Evolutionary conservation across 92 coral and sea anemone genomes (phyloP).

Genomic region (Epizoanthus rinbou): DNA sequence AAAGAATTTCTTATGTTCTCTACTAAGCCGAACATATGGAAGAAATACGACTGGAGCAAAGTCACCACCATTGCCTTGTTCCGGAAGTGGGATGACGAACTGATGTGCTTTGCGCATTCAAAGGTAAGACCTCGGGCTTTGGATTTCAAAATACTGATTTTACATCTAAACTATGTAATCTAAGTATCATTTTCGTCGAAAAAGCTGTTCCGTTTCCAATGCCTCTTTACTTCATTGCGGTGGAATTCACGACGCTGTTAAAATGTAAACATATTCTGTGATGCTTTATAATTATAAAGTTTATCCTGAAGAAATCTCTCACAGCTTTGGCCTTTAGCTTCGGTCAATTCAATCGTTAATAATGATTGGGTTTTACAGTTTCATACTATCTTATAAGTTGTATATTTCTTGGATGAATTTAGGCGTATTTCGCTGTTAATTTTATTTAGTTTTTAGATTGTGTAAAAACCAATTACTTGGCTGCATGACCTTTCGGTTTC

Average conservation of each 20-base stretch:
- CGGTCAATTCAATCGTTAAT: no score
- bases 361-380: no score
- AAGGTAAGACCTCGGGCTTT: constrained; percentile 56
- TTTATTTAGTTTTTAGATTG: neutral
- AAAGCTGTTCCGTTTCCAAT: neutral
- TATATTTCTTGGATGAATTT: no score
- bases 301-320: no score
- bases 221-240: constrained; percentile 36
- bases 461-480: neutral
- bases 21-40: constrained; percentile 84
- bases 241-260: constrained; percentile 22
- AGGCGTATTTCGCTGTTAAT: neutral
- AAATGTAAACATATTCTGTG: constrained; percentile 7
- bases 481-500: neutral
- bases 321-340: no score
- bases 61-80: constrained; percentile 92
- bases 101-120: constrained; percentile 90
- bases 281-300: no score
- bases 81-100: constrained; percentile 94
- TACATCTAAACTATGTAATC: neutral
- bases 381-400: no score
- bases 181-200: neutral
- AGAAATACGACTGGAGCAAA: constrained; percentile 82
- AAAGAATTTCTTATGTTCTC: constrained; percentile 91
- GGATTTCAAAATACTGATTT: neutral